These are phyloP conservation scores for Triplophysa tibetana DNA, from an alignment of 2,113 vertebrate genomes.

Conservation along the genomic window DNA sequence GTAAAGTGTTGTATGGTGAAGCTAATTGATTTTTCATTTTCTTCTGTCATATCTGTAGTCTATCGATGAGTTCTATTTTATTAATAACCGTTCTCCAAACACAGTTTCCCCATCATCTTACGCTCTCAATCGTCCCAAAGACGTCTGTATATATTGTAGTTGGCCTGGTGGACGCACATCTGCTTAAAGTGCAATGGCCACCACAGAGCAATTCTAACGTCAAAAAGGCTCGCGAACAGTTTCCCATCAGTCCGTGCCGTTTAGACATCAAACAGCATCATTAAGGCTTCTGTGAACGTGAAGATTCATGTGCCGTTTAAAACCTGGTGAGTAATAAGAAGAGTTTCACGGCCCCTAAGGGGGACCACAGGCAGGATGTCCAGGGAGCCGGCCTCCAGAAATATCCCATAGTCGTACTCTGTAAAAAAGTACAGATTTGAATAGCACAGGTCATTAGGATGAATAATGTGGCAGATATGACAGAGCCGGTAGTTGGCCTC, in stretches of 20 bases:
- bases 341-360: constrained; percentile 14
- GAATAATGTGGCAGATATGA: constrained; percentile 53
- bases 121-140: constrained; percentile 29
- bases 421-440: constrained; percentile 29
- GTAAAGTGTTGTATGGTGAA: not conserved
- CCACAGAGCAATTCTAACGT: constrained; percentile 55
- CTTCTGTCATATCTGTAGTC: not conserved
- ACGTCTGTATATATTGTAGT: constrained; percentile 29
- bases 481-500: constrained; percentile 50
- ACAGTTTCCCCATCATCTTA: constrained; percentile 14
- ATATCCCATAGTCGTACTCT: constrained; percentile 31
- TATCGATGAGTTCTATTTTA: constrained; percentile 15
- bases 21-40: not conserved
- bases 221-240: constrained; percentile 40
- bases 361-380: constrained; percentile 36
- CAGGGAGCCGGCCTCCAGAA: constrained; percentile 40
- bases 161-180: constrained; percentile 47
- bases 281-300: constrained; percentile 52
- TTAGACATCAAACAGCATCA: constrained; percentile 61
- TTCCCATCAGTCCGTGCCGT: constrained; percentile 48
- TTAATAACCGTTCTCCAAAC: constrained; percentile 36
- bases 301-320: constrained; percentile 49
- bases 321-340: constrained; percentile 44
- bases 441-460: constrained; percentile 39
- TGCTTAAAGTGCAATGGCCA: constrained; percentile 52